These are phyloP conservation scores for Lindbergichthys nudifrons DNA, from an alignment of 2,797 vertebrate species.

Conservation along the genomic window DNA sequence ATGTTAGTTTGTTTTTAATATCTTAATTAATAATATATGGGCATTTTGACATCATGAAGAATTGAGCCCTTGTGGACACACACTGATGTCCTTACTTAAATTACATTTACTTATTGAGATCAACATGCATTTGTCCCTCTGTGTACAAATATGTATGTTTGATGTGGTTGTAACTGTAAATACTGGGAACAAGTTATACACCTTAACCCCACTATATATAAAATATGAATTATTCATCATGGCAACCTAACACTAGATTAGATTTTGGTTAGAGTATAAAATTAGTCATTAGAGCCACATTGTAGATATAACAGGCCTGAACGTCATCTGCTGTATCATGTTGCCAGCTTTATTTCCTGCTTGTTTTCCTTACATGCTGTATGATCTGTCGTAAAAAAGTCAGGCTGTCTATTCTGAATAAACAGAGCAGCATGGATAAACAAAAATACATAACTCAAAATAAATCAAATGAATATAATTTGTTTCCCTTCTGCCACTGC, in stretches of 20 bases:
- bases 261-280: background rate
- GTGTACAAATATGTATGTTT: background rate
- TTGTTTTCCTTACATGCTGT: background rate
- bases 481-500: constrained; percentile 4
- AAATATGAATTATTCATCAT: background rate
- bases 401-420: background rate
- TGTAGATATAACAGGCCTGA: background rate
- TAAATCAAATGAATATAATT: constrained; percentile 29
- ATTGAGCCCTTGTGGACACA: background rate
- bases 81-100: background rate
- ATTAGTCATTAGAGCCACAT: background rate
- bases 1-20: background rate
- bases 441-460: constrained; percentile 39
- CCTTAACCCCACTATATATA: background rate
- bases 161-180: background rate
- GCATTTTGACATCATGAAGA: background rate
- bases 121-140: background rate
- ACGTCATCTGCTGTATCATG: constrained; percentile 5
- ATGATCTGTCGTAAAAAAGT: constrained; percentile 13
- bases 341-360: constrained; percentile 13
- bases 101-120: background rate
- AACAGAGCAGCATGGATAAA: constrained; percentile 1
- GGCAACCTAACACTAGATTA: background rate
- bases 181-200: background rate
- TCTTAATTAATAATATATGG: background rate